Base-by-base conservation (phyloP, 1,140 invertebrate species). In the Drepana arcuata region DNA sequence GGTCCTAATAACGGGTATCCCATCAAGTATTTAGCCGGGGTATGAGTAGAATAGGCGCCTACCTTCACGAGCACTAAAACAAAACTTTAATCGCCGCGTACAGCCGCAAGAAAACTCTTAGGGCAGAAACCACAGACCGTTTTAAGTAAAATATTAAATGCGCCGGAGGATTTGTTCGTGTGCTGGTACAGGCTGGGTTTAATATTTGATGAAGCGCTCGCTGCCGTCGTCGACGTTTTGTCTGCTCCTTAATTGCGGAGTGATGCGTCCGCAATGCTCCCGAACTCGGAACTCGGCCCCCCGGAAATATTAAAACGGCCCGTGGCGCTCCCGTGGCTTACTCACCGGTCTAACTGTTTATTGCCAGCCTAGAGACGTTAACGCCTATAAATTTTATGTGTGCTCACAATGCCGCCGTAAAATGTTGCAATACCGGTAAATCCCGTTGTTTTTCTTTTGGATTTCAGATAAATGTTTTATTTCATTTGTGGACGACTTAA, bases 101-200 rank as follows among this genome's bases (percentile, higher is more conserved):
- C 53, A 55, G 41, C 53, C 36, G 41, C 39, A 56, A 66, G 65
- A 69, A 77, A 68, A 66, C 54, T 71, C 52, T 42, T 47, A 28
- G 42, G 53, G 42, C 48, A 49, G 41, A 60, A 65, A 65, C 68
- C 69, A 54, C 65, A 77, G 66, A 68, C 62, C 41, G 68, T 65
- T 72, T 70, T 70, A 57, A 56, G 50, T 78, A 59, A 78, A 73
- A 74, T 78, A 77, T 68, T 72, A 71, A 70, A 64, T 64, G 52
- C 51, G 50, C 52, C 45, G 55, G 59, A 47, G 52, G 57, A 68
- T 71, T 66, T 66, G 57, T 51, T 52, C 57, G 33, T 44, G 51
- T 45, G 47, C 48, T 40, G 49, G 41, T 41, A 50, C 49, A 48
- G 48, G 48, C 52, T 34, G 36, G 36, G 30, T 58, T 74, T 67